Percentiles rank a stretch among this genome's conserved stretches.
Evolutionary conservation across 2,797 vertebrate genomes (phyloP).

Genomic region (Microcaecilia unicolor): DNA sequence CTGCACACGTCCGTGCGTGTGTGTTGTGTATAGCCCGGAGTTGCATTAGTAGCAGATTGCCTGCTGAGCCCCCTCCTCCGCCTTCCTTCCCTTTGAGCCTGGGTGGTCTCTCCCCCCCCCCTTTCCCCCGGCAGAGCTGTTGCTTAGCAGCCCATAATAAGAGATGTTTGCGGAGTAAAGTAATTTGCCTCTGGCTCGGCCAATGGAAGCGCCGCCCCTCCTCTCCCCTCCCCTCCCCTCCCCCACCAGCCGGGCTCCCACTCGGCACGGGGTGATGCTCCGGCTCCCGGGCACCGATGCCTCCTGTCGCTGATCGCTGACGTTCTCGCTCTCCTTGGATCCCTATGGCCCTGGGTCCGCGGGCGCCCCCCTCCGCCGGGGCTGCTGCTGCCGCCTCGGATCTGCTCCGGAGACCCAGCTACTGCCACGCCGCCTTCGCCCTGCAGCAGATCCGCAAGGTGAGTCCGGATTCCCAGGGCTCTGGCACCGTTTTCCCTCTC

Average conservation of each 20-base stretch:
- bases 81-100: slow-evolving; percentile 46
- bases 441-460: slow-evolving; percentile 80
- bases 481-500: too few species aligned
- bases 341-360: slow-evolving; percentile 77
- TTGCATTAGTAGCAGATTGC: slow-evolving; percentile 13
- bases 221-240: slow-evolving; percentile 42
- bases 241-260: slow-evolving; percentile 22
- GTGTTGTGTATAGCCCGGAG: slow-evolving; percentile 11
- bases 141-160: slow-evolving; percentile 93
- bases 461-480: slow-evolving; percentile 31
- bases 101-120: slow-evolving; percentile 75
- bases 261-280: slow-evolving; percentile 66
- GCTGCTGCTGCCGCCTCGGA: slow-evolving; percentile 54
- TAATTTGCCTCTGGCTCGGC: slow-evolving; percentile 88
- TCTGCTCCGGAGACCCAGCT: slow-evolving; percentile 65
- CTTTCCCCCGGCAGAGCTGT: slow-evolving; percentile 83
- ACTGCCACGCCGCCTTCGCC: slow-evolving; percentile 74
- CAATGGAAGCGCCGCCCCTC: slow-evolving; percentile 79
- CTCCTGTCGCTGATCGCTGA: not conserved
- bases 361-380: slow-evolving; percentile 62
- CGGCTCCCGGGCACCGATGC: slow-evolving; percentile 40
- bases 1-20: too few species aligned
- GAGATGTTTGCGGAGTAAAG: slow-evolving; percentile 85
- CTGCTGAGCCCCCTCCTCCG: slow-evolving; percentile 20
- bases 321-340: slow-evolving; percentile 43